A percentile compares a stretch with the other conserved stretches of the same genome.
phyloP scores from a whole-genome alignment of 2,113 vertebrate species.

The Oceanodroma tethys region DNA sequence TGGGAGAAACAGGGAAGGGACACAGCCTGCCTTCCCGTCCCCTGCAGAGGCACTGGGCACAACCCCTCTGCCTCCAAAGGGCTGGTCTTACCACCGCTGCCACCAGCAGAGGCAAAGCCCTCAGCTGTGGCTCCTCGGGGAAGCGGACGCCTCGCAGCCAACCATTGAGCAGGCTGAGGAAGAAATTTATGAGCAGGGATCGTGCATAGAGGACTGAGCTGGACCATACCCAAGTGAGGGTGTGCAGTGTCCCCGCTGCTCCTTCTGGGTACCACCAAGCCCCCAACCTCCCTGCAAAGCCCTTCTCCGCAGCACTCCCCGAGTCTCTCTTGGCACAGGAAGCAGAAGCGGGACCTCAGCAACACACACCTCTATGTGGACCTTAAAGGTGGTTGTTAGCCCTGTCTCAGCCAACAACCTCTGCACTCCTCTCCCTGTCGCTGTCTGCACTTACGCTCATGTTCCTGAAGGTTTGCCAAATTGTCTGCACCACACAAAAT shows the following conservation, averaged over 20 bases:
- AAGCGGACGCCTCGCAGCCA: not conserved
- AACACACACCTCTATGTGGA: not conserved
- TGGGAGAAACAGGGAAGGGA: not conserved
- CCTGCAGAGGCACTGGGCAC: not conserved
- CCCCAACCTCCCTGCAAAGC: not conserved
- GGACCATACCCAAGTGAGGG: not conserved
- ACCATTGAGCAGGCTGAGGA: not conserved
- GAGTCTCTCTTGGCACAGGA: not conserved
- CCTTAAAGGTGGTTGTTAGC: not conserved
- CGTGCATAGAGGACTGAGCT: not conserved
- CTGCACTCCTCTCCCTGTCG: rapidly evolving
- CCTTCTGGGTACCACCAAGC: not conserved
- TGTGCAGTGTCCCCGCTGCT: too few relatives aligned
- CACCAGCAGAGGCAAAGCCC: not conserved
- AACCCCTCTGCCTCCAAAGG: not conserved
- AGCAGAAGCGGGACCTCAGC: not conserved
- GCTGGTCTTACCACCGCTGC: not conserved
- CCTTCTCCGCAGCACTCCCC: rapidly evolving
- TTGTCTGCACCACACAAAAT: not conserved
- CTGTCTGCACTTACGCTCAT: rapidly evolving
- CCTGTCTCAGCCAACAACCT: not conserved
- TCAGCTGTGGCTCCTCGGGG: not conserved
- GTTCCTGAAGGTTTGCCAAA: not conserved
- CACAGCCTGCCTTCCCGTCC: not conserved
- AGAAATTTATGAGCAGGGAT: not conserved